Base-by-base conservation (phyloP, 1,140 invertebrate genomes). In the Camponotus vicinus region DNA sequence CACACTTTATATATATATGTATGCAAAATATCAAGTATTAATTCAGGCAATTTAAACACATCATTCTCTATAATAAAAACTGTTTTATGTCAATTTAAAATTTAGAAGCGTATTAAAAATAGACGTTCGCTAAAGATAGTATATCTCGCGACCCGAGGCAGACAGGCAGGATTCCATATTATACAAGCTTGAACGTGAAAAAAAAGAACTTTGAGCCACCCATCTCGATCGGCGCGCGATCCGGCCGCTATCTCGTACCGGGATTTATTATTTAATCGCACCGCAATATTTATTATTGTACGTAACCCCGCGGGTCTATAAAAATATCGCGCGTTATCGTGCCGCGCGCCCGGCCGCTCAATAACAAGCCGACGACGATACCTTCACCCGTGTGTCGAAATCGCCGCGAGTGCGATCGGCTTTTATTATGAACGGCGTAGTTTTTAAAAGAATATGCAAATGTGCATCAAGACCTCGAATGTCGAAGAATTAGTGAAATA, bases 251-350 rank as follows among this genome's bases (percentile, higher is more conserved):
- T 94, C 93, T 92, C 85, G 78, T 87, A 84, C 77, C 77, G 87
- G 87, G 92, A 94, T 94, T 94, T 93, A 94, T 94, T 94, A 94
- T 94, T 94, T 94, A 94, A 94, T 94, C 90, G 92, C 91, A 88
- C 90, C 92, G 92, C 92, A 92, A 92, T 92, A 94, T 94, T 93
- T 94, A 94, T 94, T 94, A 93, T 94, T 93, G 91, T 63, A 77
- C 89, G 89, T 93, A 93, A 93, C 91, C 93, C 90, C 89, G 90
- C 85, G 89, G 91, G 88, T 92, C 92, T 93, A 93, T 91, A 94
- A 94, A 94, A 94, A 94, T 93, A 94, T 88, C 89, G 34, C 69
- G 85, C 91, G 91, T 91, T 92, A 92, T 94, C 93, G 89, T 88
- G 87, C 89, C 67, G 75, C 59, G 84, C 63, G 77, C 64, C 73